These are phyloP conservation scores for Nephotettix cincticeps DNA, from an alignment of 1,140 invertebrate genomes.

Conservation along the genomic window DNA sequence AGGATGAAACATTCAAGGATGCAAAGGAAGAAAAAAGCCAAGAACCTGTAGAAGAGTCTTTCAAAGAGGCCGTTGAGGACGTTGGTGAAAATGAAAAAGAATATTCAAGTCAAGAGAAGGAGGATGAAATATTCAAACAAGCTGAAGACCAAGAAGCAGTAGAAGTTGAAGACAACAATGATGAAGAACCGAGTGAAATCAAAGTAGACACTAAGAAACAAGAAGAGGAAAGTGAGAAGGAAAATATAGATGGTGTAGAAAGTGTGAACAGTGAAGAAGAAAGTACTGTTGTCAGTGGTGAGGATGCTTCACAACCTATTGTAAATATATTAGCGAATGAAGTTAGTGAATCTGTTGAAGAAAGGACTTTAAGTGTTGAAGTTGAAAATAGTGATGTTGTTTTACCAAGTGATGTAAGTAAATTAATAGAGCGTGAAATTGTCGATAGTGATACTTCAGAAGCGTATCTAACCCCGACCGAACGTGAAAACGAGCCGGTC, in stretches of 20 bases:
- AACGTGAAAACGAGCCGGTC: constrained; percentile 47
- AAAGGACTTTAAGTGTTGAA: constrained; percentile 26
- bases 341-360: constrained; percentile 5
- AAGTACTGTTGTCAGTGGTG: constrained; percentile 13
- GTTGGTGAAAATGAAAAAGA: background rate
- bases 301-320: background rate
- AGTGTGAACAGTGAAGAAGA: constrained; percentile 1
- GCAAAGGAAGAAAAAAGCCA: constrained; percentile 24
- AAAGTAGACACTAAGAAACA: background rate
- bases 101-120: background rate
- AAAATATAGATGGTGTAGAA: background rate
- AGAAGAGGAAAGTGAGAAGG: background rate
- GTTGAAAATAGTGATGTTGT: constrained; percentile 17
- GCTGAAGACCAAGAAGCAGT: background rate
- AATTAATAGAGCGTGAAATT: constrained; percentile 44
- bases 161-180: constrained; percentile 1
- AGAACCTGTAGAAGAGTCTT: background rate
- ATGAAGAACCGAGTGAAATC: constrained; percentile 13
- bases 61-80: background rate
- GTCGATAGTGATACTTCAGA: constrained; percentile 58
- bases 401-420: constrained; percentile 32
- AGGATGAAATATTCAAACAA: background rate
- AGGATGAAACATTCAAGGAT: constrained; percentile 17
- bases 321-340: constrained; percentile 14
- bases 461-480: constrained; percentile 59